Evolutionary conservation across 2,797 vertebrate genomes (phyloP).

Genomic region (Scyliorhinus canicula): DNA sequence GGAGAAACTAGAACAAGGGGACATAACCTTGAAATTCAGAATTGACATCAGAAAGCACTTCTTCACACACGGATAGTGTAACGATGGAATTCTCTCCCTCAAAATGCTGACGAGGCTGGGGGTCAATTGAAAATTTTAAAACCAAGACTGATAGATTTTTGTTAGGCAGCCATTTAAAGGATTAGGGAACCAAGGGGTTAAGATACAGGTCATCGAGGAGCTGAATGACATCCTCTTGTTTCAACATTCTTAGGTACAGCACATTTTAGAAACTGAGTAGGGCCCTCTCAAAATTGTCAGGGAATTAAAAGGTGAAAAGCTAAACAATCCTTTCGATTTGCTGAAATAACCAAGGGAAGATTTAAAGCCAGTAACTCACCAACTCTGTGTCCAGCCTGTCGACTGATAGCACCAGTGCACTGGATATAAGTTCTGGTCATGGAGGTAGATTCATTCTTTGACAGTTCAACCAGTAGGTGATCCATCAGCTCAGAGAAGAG

Average conservation of each 20-base stretch:
- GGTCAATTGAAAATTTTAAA: neutral
- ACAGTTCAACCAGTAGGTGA: conserved; percentile 69
- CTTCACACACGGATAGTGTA: neutral
- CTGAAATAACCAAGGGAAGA: neutral
- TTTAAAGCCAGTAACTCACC: conserved; percentile 59
- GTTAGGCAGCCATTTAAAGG: neutral
- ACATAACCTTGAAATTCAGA: neutral
- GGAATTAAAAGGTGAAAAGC: neutral
- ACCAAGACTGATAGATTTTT: neutral
- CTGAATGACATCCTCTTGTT: neutral
- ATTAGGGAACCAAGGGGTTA: neutral
- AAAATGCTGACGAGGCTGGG: neutral
- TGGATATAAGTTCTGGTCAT: conserved; percentile 83
- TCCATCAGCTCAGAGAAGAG: conserved; percentile 82
- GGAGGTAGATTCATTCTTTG: conserved; percentile 62
- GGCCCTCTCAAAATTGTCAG: neutral
- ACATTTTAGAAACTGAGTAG: neutral
- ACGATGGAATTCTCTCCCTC: neutral
- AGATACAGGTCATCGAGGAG: neutral
- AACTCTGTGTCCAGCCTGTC: conserved; percentile 83
- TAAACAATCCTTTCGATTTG: neutral
- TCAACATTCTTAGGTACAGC: neutral
- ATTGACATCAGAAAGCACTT: too few species aligned
- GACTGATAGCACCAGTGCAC: conserved; percentile 79
- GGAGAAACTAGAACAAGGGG: neutral